Evolutionary conservation across 2,888 invertebrate species (phyloP).

Genomic region (Polydrusus cervinus): DNA sequence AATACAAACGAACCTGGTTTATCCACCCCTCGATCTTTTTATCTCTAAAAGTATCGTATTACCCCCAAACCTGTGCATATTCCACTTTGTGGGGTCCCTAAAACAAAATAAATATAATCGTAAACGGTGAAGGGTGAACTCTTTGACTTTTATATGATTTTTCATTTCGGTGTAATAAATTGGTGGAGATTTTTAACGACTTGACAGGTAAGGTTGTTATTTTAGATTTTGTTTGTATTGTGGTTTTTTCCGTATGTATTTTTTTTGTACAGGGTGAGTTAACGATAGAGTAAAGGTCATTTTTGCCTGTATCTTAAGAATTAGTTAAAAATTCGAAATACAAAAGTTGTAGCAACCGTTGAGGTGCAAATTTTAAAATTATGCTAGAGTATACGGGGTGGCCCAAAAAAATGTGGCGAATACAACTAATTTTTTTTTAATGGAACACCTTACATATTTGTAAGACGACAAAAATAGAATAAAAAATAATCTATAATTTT

Average conservation of each 20-base stretch:
- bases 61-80: slow-evolving; percentile 21
- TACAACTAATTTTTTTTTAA: too few relatives aligned
- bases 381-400: too few relatives aligned
- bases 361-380: too few relatives aligned
- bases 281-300: too few relatives aligned
- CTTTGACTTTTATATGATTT: slow-evolving; percentile 22
- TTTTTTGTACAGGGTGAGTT: too few relatives aligned
- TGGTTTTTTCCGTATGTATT: neutral
- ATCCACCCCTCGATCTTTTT: slow-evolving; percentile 25
- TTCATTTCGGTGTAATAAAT: slow-evolving; percentile 18
- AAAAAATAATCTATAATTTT: too few relatives aligned
- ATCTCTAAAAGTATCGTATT: slow-evolving; percentile 27
- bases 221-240: neutral
- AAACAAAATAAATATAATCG: slow-evolving; percentile 29
- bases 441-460: too few relatives aligned
- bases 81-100: slow-evolving; percentile 14
- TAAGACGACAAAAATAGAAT: too few relatives aligned
- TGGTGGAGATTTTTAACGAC: neutral
- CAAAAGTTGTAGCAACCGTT: too few relatives aligned
- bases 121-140: slow-evolving; percentile 25
- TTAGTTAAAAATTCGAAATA: too few relatives aligned
- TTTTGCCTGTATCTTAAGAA: too few relatives aligned
- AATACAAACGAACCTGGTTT: slow-evolving; percentile 16
- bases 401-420: too few relatives aligned
- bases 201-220: slow-evolving; percentile 2